A percentile compares a stretch with the other conserved stretches of the same genome.
Evolutionary conservation across 2,888 invertebrate genomes (phyloP).

Genomic region (Drosophila anomelani): DNA sequence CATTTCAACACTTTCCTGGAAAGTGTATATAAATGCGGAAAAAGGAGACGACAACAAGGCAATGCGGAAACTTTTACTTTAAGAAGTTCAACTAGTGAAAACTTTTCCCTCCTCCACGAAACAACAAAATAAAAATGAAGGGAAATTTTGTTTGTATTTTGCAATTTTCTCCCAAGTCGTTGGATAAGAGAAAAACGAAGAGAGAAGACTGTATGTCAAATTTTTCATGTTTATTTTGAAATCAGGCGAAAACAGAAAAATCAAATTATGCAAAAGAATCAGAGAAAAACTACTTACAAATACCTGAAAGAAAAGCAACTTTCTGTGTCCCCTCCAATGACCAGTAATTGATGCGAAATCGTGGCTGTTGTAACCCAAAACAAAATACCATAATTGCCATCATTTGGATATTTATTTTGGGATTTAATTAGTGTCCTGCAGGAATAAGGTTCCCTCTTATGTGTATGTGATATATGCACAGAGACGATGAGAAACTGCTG

Average conservation of each 20-base stretch:
- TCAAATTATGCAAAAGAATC: constrained; percentile 52
- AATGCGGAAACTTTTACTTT: constrained; percentile 40
- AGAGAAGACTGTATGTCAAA: constrained; percentile 16
- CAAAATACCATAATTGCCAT: neutral
- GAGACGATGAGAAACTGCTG: neutral
- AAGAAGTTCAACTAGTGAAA: constrained; percentile 52
- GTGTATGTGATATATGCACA: neutral
- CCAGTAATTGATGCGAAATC: constrained; percentile 42
- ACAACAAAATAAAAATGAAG: neutral
- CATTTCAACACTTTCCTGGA: neutral
- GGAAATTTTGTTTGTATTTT: constrained; percentile 18
- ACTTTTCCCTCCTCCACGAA: constrained; percentile 26
- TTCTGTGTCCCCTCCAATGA: constrained; percentile 35
- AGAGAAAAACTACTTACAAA: constrained; percentile 26
- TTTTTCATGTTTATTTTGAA: constrained; percentile 60
- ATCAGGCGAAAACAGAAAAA: constrained; percentile 57
- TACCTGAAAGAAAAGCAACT: constrained; percentile 39
- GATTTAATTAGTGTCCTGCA: neutral
- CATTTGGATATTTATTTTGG: neutral
- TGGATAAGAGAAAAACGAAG: neutral
- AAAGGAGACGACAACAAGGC: constrained; percentile 30
- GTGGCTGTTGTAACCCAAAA: neutral
- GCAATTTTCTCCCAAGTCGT: neutral
- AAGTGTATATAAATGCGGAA: constrained; percentile 2
- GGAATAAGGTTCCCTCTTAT: neutral